A percentile compares a stretch with the other conserved stretches of the same genome.
Conservation (phyloP, 2,113 vertebrate genomes). For the Phycodurus eques region DNA sequence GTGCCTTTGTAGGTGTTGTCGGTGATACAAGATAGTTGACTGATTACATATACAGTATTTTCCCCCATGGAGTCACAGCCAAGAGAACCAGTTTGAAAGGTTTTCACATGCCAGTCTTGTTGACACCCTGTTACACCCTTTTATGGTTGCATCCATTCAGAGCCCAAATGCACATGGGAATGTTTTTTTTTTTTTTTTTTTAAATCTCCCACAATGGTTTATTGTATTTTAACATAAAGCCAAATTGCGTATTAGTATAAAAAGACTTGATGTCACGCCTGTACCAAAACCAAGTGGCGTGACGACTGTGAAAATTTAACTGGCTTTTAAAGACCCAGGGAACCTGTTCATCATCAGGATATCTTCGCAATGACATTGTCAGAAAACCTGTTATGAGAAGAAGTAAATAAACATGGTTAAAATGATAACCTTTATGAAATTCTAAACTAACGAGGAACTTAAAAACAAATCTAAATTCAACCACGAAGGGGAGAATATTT, state of each 20-base stretch:
- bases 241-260: neutral
- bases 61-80: no score
- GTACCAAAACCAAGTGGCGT: neutral
- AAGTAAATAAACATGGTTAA: neutral
- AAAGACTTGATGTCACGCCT: neutral
- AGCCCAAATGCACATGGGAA: neutral
- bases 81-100: neutral
- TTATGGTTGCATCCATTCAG: neutral
- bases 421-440: neutral
- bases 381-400: neutral
- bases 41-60: no score
- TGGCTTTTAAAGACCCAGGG: neutral
- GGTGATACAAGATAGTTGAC: neutral
- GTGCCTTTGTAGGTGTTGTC: neutral
- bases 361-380: no score
- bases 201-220: neutral
- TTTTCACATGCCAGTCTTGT: neutral
- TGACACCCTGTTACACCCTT: neutral
- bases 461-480: neutral
- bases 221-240: neutral
- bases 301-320: neutral
- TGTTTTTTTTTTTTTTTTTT: neutral
- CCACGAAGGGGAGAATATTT: no score
- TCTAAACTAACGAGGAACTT: neutral
- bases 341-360: neutral